A percentile compares a stretch with the other conserved stretches of the same genome.
Evolutionary conservation across 2,113 vertebrate species (phyloP).

Genomic region (Aramus guarauna): DNA sequence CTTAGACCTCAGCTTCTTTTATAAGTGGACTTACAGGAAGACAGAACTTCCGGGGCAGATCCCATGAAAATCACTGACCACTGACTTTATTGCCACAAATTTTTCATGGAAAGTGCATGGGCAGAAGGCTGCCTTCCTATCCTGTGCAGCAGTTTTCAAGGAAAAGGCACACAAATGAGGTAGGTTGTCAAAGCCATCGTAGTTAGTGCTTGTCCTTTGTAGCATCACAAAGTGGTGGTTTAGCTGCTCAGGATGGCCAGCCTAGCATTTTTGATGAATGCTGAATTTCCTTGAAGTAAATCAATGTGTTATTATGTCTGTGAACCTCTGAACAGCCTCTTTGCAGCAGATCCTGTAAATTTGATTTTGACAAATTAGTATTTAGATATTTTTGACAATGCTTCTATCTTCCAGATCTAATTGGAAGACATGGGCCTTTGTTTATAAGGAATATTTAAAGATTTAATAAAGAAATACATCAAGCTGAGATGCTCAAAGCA

Average conservation of each 20-base stretch:
- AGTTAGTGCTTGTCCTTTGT: background rate
- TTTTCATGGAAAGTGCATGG: background rate
- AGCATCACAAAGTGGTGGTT: background rate
- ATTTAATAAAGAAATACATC: background rate
- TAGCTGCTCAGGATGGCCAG: background rate
- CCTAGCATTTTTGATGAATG: background rate
- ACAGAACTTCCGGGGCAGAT: background rate
- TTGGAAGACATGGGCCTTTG: background rate
- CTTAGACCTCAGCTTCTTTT: background rate
- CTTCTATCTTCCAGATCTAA: background rate
- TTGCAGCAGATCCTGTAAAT: background rate
- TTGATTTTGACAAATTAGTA: background rate
- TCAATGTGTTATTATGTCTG: background rate
- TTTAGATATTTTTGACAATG: background rate
- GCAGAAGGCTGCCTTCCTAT: background rate
- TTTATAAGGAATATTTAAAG: background rate
- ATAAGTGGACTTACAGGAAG: background rate
- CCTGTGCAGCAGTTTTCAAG: background rate
- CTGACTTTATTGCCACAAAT: background rate
- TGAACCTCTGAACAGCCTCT: background rate
- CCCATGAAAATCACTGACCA: background rate
- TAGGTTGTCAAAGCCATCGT: background rate
- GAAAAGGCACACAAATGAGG: background rate
- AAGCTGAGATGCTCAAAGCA: background rate
- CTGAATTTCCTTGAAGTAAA: background rate